Base-by-base conservation (phyloP, 1,140 invertebrate species). In the Drosophila parabipectinata region DNA sequence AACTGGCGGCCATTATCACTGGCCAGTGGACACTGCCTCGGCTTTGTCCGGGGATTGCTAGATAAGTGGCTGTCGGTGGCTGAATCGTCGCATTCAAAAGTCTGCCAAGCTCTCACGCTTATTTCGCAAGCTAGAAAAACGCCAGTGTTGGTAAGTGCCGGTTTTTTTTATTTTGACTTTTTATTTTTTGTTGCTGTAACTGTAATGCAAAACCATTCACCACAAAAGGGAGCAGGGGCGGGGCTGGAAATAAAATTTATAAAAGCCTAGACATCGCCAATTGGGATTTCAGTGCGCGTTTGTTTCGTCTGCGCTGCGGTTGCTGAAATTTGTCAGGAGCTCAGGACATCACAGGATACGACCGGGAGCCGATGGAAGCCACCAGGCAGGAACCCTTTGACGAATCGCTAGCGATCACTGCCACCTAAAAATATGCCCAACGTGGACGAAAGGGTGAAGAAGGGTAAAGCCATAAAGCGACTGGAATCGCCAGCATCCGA, bases 181-280 rank as follows among this genome's bases (percentile, higher is more conserved):
- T 47, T 10, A 48, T 45, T 24, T 2, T 52, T 28, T 28, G 26
- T 7, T 28, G 5, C 47, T 47, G 58, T 79, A 60, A 56, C 55
- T 87, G 82, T 79, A 87, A 87, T 82, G 61, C 34, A 72, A 87
- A 72, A 87, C 78, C 83, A n/a, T 53, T 69, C 45, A 79, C 79
- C 79, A 59, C 80, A 84, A 56, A 41, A 51, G 4, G 37, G 24
- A 12, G 52, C 2, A 6, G 14, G 41, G 41, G 14, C 9, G n/a
- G 18, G 37, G 41, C 1, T 12, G 57, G 60, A 24, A 54, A 44
- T 15, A 56, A 82, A 85, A 77, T 77, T 88, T 79, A 88, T 88
- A 88, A 79, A 88, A 88, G 77, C 68, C 58, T 62, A 77, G 54
- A 54, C 67, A 44, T 60, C 58, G 60, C 39, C 63, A 48, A 30